Base-by-base conservation (phyloP, 1,140 invertebrate genomes). In the Venturia canescens region DNA sequence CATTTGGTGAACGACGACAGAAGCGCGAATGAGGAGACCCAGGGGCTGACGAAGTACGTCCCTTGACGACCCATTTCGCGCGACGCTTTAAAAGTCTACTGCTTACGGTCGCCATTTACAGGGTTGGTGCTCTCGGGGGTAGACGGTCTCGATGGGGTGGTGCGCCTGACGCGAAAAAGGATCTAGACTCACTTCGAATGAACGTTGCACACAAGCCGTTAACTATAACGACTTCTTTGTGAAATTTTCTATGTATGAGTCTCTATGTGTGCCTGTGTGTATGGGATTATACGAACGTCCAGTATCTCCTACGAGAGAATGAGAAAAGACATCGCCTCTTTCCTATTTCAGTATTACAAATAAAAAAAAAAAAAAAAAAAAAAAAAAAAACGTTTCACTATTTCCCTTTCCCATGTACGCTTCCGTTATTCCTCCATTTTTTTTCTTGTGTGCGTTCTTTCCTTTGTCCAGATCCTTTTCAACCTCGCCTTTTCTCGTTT, bases 1-100 rank as follows among this genome's bases (percentile, higher is more conserved):
- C 5, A 48, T 18, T 38, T 16, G 23, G 9, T 18, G 34, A 38
- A 60, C 53, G 31, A 76, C 74, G 72, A 57, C 18, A 48, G 57
- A 16, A 63, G 63, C 18, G 57, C 60, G 57, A 63, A 76, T 57
- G 57, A 76, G 57, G 48, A 44, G 71, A 60, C 38, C 60, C 69
- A 63, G 29, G 53, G 50, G 27, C 66, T 60, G 63, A 71, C 29
- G 27, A 44, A 57, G 75, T 79, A 38, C 50, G 72, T 81, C 67
- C 72, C 78, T 80, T 80, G 81, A 83, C 78, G 82, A 83, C 60
- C 82, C 78, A 83, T 80, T 80, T 71, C 72, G 76, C 21, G 31
- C 53, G 66, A n/a, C 29, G 69, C 44, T 74, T 83, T 82, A 80
- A 83, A 83, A 83, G 67, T 83, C 80, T 72, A 83, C 82, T 80